Conservation (phyloP, 2,888 invertebrate genomes). For the Erannis defoliaria region DNA sequence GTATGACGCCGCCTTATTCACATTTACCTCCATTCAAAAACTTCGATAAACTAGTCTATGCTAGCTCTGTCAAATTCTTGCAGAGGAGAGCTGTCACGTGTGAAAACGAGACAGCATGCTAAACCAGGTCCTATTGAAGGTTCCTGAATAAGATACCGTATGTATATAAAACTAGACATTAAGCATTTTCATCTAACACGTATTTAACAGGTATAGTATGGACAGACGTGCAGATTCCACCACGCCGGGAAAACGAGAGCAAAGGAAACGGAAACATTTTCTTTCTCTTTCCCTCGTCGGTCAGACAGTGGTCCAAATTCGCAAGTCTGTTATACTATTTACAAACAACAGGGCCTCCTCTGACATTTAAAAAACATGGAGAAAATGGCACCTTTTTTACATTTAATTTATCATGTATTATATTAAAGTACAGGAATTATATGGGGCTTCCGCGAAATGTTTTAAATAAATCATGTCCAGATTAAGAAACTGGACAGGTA, state of each 20-base stretch:
- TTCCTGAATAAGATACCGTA: slow-evolving; percentile 5
- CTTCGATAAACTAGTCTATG: not conserved
- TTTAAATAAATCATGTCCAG: not conserved
- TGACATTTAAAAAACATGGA: slow-evolving; percentile 4
- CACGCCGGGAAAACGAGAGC: too few relatives aligned
- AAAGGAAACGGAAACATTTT: too few relatives aligned
- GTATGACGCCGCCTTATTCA: not conserved
- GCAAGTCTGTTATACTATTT: not conserved
- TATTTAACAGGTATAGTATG: not conserved
- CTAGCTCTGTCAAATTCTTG: not conserved
- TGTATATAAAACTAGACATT: slow-evolving; percentile 9
- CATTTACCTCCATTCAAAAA: not conserved
- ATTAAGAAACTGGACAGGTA: not conserved
- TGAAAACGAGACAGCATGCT: not conserved
- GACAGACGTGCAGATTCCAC: too few relatives aligned
- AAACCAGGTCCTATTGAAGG: not conserved
- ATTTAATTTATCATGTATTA: slow-evolving; percentile 1
- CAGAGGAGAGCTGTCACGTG: not conserved
- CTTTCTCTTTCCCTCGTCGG: too few relatives aligned
- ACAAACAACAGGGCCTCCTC: slow-evolving; percentile 11
- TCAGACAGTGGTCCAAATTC: too few relatives aligned
- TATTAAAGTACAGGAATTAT: not conserved
- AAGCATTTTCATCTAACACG: slow-evolving; percentile 9
- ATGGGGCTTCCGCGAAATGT: slow-evolving; percentile 12
- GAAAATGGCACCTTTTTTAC: slow-evolving; percentile 22